Evolutionary conservation across 2,797 vertebrate species (phyloP), one percentile per base, ranked within the genome.

Genomic region (Salmo trutta): DNA sequence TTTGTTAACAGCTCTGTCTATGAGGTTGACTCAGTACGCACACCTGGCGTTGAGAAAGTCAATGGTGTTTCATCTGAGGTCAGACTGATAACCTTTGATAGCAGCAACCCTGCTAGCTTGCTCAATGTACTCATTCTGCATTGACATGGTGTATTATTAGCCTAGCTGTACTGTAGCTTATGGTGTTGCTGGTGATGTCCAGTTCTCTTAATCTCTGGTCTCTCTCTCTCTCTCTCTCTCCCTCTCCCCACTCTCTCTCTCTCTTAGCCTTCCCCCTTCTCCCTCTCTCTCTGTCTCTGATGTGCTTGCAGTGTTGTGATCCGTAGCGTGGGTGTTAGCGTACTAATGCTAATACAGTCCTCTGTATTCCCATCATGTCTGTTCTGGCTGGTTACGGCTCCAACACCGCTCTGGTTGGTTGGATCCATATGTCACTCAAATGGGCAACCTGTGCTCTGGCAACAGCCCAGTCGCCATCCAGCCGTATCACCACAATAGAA

Each of bases 341-440:
- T 41, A 24, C 88, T 93, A 91, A 92, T 75, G 17, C 89, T 90
- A 89, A 91, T 92, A 89, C 80, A 85, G 84, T 85, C 79, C 91
- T 93, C 90, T 91, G 88, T 93, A 93, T 94, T 93, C 93, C 89
- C 84, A 88, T 93, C 92, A 92, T 91, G 89, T 91, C 92, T 92
- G 80, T 93, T 90, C 88, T 88, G 90, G 87, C 90, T 93, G 90
- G 93, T 96, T 93, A 93, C 93, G 91, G 92, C 88, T 94, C 85
- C 83, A 90, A 91, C 92, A 90, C 92, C 92, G 92, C 94, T 95
- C 91, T 95, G 95, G 93, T 94, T 96, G 96, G 95, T 91, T 95
- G 95, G 92, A 88, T 91, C 94, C 96, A 94, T 98, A 96, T 97
- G 97, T 96, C 96, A 96, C 90, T 96, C 95, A 94, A 88, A 93